phyloP scores from a whole-genome alignment of 2,113 vertebrate species.

The Sturnira hondurensis region DNA sequence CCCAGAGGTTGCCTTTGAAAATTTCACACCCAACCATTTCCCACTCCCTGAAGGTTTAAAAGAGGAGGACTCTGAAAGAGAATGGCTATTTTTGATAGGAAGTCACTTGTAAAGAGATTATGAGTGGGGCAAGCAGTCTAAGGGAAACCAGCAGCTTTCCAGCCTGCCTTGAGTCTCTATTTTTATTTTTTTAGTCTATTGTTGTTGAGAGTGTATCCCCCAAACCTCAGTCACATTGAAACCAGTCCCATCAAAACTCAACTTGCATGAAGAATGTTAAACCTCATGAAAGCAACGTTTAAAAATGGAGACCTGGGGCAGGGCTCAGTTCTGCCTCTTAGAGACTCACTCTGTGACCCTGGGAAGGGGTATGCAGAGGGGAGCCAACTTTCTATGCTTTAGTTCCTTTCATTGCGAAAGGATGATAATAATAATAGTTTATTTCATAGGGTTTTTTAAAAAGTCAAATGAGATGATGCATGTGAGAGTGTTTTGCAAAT shows the following conservation, averaged over 20 bases:
- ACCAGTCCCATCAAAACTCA: background rate
- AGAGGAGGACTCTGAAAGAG: background rate
- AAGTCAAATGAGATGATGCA: conserved; percentile 26
- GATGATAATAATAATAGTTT: background rate
- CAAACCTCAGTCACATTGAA: background rate
- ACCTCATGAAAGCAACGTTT: background rate
- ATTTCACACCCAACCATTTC: background rate
- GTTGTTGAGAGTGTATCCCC: background rate
- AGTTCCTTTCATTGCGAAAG: background rate
- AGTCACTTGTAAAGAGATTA: background rate
- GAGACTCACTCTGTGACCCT: background rate
- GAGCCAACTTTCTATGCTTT: background rate
- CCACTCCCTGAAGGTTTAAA: background rate
- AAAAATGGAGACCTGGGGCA: background rate
- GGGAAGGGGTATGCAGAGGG: background rate
- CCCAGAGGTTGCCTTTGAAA: conserved; percentile 42
- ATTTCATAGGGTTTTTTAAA: background rate
- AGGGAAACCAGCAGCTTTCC: background rate
- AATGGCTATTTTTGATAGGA: conserved; percentile 22
- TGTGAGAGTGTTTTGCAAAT: conserved; percentile 48
- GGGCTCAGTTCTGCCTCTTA: too few species aligned
- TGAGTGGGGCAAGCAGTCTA: background rate
- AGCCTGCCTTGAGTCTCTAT: background rate
- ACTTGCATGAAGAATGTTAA: background rate
- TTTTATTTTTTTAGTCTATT: background rate